Evolutionary conservation across 2,797 vertebrate species (phyloP).

Genomic region (Odontamblyopus rebecca): DNA sequence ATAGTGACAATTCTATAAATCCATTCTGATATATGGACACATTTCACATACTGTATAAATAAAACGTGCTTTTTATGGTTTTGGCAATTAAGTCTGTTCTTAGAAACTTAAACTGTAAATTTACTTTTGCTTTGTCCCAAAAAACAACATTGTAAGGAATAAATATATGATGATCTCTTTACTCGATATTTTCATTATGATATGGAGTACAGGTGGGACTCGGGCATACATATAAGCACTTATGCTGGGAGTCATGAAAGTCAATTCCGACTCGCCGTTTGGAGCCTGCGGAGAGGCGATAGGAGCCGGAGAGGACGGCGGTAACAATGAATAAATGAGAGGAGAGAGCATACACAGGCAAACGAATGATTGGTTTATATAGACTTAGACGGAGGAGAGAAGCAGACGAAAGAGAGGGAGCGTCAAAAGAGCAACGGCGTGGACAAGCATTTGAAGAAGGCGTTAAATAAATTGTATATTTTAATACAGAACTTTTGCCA

Average conservation of each 20-base stretch:
- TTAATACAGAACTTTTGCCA: background rate
- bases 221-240: conserved; percentile 29
- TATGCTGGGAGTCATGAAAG: conserved; percentile 18
- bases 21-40: background rate
- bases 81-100: background rate
- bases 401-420: background rate
- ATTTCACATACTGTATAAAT: background rate
- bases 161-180: background rate
- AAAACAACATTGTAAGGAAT: background rate
- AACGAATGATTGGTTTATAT: conserved; percentile 12
- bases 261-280: conserved; percentile 5
- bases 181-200: conserved; percentile 34
- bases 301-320: background rate
- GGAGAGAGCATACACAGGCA: conserved; percentile 12
- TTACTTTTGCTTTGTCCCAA: background rate
- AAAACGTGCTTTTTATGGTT: background rate
- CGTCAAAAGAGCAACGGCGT: background rate
- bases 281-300: background rate
- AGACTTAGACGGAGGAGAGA: background rate
- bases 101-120: background rate
- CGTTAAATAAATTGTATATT: background rate
- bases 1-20: background rate
- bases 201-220: conserved; percentile 19
- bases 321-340: conserved; percentile 31
- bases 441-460: background rate